These are phyloP conservation scores for Hirtodrosophila alboralis DNA, from an alignment of 2,888 invertebrate species.

Conservation along the genomic window DNA sequence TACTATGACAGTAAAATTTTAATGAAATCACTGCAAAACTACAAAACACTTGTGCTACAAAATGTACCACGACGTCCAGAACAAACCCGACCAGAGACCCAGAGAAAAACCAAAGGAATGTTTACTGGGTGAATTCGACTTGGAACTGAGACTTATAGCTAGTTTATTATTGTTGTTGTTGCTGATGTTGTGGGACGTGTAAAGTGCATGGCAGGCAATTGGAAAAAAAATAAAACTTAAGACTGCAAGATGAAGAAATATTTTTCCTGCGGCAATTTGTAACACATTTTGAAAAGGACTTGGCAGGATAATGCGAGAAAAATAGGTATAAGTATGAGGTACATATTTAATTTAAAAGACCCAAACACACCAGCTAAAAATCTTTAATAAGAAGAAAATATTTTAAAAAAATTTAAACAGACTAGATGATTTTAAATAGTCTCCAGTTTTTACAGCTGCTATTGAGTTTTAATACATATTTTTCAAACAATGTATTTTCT, in stretches of 20 bases:
- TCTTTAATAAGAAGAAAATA: no score
- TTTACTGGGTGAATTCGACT: constrained; percentile 17
- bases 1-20: constrained; percentile 74
- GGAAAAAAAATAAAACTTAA: constrained; percentile 33
- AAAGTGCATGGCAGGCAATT: constrained; percentile 53
- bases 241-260: constrained; percentile 17
- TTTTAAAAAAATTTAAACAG: no score
- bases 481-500: no score
- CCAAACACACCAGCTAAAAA: no score
- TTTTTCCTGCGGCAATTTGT: constrained; percentile 46
- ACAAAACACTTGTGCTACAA: constrained; percentile 59
- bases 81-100: constrained; percentile 1
- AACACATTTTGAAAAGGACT: constrained; percentile 37
- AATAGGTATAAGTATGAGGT: not conserved
- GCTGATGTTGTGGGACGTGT: constrained; percentile 40
- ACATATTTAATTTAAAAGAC: not conserved
- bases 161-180: constrained; percentile 25
- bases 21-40: constrained; percentile 73
- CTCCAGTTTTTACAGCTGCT: no score
- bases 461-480: no score
- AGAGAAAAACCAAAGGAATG: constrained; percentile 7
- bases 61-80: constrained; percentile 26
- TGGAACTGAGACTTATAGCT: constrained; percentile 20
- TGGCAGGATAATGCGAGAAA: not conserved
- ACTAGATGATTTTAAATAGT: no score